Evolutionary conservation across 2,888 invertebrate genomes (phyloP).

Genomic region (Caenorhabditis panamensis): DNA sequence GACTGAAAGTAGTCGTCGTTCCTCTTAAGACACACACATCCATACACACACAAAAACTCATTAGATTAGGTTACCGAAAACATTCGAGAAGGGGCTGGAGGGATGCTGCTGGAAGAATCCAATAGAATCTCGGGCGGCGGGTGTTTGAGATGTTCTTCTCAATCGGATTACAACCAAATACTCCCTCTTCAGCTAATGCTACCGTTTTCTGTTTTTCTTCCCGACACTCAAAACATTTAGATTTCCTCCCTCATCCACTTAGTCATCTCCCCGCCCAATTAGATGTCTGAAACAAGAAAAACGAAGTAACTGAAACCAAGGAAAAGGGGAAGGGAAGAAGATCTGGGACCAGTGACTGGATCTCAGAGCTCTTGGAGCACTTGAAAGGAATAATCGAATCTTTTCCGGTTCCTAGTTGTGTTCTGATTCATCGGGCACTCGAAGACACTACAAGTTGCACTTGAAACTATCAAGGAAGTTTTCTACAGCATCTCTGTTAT

Average conservation of each 20-base stretch:
- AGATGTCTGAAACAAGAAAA: constrained; percentile 43
- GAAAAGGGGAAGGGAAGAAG: neutral
- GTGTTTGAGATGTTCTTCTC: constrained; percentile 39
- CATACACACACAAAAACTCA: constrained; percentile 22
- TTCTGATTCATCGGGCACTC: constrained; percentile 6
- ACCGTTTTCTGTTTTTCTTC: constrained; percentile 5
- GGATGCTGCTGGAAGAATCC: too few species aligned
- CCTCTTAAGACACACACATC: neutral
- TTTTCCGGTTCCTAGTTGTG: neutral
- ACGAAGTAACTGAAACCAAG: neutral
- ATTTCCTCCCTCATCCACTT: constrained; percentile 13
- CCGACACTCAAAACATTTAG: constrained; percentile 29
- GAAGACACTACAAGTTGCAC: neutral
- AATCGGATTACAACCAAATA: constrained; percentile 42
- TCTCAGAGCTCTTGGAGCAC: neutral
- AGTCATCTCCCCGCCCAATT: constrained; percentile 1
- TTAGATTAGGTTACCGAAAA: constrained; percentile 51
- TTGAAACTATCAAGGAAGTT: neutral
- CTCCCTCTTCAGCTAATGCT: constrained; percentile 6
- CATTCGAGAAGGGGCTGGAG: constrained; percentile 20
- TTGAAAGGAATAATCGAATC: constrained; percentile 5
- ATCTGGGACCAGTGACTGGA: too few species aligned
- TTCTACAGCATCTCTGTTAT: neutral
- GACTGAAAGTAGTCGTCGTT: constrained; percentile 2
- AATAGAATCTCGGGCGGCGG: constrained; percentile 25